Conservation (phyloP, 2,888 invertebrate genomes). For the Oxyteleia sp. region DNA sequence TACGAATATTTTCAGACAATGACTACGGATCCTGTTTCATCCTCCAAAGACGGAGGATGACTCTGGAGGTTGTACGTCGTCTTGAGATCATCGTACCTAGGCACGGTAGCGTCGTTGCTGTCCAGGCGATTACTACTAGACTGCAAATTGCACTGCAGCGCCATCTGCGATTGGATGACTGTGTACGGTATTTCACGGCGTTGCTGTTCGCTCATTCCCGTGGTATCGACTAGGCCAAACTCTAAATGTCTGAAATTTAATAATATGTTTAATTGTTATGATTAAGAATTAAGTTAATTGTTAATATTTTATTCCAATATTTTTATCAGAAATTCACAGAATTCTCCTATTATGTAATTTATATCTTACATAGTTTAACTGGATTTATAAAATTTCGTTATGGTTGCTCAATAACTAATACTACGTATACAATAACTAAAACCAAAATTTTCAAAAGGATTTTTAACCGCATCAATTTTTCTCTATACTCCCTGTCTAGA, state of each 20-base stretch:
- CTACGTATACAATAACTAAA: too few species aligned
- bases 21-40: constrained; percentile 87
- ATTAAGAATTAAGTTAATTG: too few species aligned
- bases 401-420: too few species aligned
- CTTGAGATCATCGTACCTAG: constrained; percentile 88
- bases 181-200: constrained; percentile 96
- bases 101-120: constrained; percentile 81
- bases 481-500: too few species aligned
- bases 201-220: constrained; percentile 96
- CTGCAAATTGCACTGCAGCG: constrained; percentile 80
- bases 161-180: constrained; percentile 91
- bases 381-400: too few species aligned
- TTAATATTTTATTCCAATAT: too few species aligned
- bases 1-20: constrained; percentile 82
- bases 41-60: constrained; percentile 85
- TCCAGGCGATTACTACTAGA: constrained; percentile 84
- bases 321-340: too few species aligned
- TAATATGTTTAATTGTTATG: too few species aligned
- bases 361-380: too few species aligned
- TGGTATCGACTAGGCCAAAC: constrained; percentile 95
- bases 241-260: constrained; percentile 93
- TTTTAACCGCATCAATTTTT: too few species aligned
- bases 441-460: too few species aligned
- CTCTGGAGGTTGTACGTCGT: constrained; percentile 85
- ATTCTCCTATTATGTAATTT: too few species aligned